Percentiles rank a stretch among this genome's conserved stretches.
These are phyloP conservation scores for Danio albolineatus DNA, from an alignment of 2,797 vertebrate species.

Conservation along the genomic window DNA sequence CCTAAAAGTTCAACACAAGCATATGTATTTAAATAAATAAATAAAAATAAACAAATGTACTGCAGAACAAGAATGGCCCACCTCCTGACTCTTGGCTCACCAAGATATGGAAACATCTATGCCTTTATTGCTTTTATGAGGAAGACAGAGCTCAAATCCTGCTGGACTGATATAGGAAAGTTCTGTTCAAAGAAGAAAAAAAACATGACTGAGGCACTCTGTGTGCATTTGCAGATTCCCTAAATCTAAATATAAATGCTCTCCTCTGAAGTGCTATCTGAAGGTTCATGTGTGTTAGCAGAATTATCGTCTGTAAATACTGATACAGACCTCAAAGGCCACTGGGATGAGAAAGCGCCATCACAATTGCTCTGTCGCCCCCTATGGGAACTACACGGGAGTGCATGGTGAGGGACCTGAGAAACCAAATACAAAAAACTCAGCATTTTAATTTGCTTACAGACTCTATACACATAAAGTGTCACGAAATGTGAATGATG, in stretches of 20 bases:
- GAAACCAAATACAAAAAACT: not conserved
- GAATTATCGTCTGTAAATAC: constrained; percentile 39
- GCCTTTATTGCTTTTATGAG: constrained; percentile 8
- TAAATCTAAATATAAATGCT: constrained; percentile 26
- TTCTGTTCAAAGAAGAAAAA: constrained; percentile 17
- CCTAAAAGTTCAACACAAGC: not conserved
- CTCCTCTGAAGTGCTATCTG: constrained; percentile 33
- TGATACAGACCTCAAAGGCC: constrained; percentile 22
- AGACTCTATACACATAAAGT: not conserved
- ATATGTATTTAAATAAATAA: not conserved
- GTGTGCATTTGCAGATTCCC: constrained; percentile 27
- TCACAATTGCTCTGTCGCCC: constrained; percentile 46
- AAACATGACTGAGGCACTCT: not conserved
- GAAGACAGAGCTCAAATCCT: not conserved
- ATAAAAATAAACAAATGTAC: not conserved
- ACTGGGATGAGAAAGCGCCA: not conserved
- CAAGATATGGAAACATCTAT: constrained; percentile 38
- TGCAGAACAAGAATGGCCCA: not conserved
- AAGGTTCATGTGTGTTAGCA: constrained; percentile 13
- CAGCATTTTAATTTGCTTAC: not conserved
- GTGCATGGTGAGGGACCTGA: not conserved
- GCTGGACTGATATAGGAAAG: not conserved
- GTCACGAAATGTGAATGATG: no score
- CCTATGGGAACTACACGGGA: constrained; percentile 21
- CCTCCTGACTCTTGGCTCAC: constrained; percentile 5